Evolutionary conservation across 2,797 vertebrate species (phyloP), one percentile per base, ranked within the genome.

Genomic region (Gymnothorax reevesii): DNA sequence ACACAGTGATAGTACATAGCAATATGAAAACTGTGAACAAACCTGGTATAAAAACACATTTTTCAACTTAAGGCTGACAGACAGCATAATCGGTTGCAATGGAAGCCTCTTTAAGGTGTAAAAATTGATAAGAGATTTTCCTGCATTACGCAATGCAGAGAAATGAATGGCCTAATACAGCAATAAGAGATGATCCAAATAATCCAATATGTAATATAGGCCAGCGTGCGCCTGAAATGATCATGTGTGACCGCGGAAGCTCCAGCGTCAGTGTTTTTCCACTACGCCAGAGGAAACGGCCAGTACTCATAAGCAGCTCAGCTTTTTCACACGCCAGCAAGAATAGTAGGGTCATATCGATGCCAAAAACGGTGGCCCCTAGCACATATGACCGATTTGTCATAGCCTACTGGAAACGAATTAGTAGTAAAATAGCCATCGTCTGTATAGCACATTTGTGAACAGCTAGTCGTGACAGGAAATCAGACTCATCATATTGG

Each of bases 261-360:
- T 52, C 69, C 87, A 86, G 90, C 88, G 86, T 86, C 75, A 82
- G 86, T 85, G 79, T 87, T 91, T 91, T 91, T 91, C 90, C 89
- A 90, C 86, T 88, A 22, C 62, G 85, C 71, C 54, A 33, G 42
- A 79, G 75, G 73, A 71, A 71, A 71, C n/a, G 25, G 25, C 3
- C 9, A 1, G 42, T 20, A 49, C 57, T 80, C 54, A 0, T 66
- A 66, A 66, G 22, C 20, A 20, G 20, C n/a, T 13, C 42, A 5
- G n/a, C 15, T 33, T 20, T 4, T 52, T 0, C 20, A 13, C 66
- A 3, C 13, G 33, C 2, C 33, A 42, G 33, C 33, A 42, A 42
- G 33, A 42, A 42, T 42, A 42, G 33, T 42, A 2, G 33, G 33
- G 33, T 42, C 33, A 42, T 42, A 42, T 42, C 33, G 33, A 42